Percentiles rank a stretch among this genome's conserved stretches.
These are phyloP conservation scores for Alexandromys fortis DNA, from an alignment of 2,113 vertebrate species.

Conservation along the genomic window DNA sequence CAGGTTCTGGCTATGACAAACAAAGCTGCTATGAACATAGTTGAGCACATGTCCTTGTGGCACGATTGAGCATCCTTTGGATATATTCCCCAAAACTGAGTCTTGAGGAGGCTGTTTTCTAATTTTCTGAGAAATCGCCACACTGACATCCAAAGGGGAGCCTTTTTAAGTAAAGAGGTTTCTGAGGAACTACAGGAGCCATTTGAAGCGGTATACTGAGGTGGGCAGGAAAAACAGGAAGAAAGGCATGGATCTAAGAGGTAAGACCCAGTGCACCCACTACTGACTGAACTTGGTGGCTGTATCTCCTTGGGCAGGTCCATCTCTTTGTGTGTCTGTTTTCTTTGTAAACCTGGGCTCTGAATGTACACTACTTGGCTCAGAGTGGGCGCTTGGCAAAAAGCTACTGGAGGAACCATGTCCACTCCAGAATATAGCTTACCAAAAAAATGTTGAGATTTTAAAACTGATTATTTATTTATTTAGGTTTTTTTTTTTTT, in stretches of 20 bases:
- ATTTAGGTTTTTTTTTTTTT: neutral
- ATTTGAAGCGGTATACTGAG: neutral
- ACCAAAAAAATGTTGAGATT: neutral
- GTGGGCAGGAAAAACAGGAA: neutral
- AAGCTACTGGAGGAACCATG: neutral
- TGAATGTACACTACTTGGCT: accelerated
- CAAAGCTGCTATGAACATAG: too few relatives aligned
- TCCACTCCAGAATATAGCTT: neutral
- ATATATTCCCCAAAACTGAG: too few relatives aligned
- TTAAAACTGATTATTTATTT: neutral
- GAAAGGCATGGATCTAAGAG: neutral
- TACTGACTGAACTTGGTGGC: too few relatives aligned
- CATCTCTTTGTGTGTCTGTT: neutral
- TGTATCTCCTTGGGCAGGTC: neutral
- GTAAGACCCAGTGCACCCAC: accelerated
- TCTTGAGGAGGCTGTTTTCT: too few relatives aligned
- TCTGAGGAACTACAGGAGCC: neutral
- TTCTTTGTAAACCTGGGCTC: neutral
- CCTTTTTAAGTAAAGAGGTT: neutral
- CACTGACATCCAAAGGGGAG: neutral
- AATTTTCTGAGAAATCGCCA: too few relatives aligned
- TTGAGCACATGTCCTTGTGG: too few relatives aligned
- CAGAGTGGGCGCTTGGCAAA: neutral
- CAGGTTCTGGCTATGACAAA: too few relatives aligned
- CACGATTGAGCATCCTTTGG: too few relatives aligned